Evolutionary conservation across 2,888 invertebrate genomes (phyloP), one percentile per base, ranked within the genome.

Genomic region (Nineta flava): DNA sequence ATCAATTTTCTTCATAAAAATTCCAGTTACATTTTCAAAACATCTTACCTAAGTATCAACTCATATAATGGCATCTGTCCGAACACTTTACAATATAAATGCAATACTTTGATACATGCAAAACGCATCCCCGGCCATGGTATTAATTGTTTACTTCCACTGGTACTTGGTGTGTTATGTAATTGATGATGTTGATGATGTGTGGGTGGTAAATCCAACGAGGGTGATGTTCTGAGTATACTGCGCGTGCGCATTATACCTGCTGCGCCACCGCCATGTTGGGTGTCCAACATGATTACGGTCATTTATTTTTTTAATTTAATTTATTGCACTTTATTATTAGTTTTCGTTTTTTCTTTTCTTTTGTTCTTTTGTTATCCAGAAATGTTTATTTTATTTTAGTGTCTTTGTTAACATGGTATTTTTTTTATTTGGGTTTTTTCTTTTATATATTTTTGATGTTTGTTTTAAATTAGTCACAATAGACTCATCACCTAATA

Each of bases 21-120:
- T 7, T 7, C 26, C 7, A 26, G 26, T 26, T 26, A 26, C 4
- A 26, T 6, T 7, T 3, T 13, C 38, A 7, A 38, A 10, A 38
- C n/a, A 38, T 44, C 44, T 49, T 49, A 86, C 86, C 85, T 80
- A 69, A 85, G 79, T 59, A 85, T 79, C 68, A 84, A 76, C 65
- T 85, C 83, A 69, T 83, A 73, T 43, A 86, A 75, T 70, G 85
- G 84, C 66, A 79, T 79, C 62, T 82, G 79, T 62, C 85, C 84
- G 68, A 90, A 90, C 59, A 87, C 87, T 67, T 87, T 88, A 71
- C 87, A 87, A 70, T 90, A 90, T 50, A 88, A 74, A 61, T 85
- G 84, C 53, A 90, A 73, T 50, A 90, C 82, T 70, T 85, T 81
- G 56, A 88, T 75, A 66, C 88, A 90, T 56, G 86, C 82, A 68